These are phyloP conservation scores for Leptothorax acervorum DNA, from an alignment of 2,888 invertebrate species.

Conservation along the genomic window DNA sequence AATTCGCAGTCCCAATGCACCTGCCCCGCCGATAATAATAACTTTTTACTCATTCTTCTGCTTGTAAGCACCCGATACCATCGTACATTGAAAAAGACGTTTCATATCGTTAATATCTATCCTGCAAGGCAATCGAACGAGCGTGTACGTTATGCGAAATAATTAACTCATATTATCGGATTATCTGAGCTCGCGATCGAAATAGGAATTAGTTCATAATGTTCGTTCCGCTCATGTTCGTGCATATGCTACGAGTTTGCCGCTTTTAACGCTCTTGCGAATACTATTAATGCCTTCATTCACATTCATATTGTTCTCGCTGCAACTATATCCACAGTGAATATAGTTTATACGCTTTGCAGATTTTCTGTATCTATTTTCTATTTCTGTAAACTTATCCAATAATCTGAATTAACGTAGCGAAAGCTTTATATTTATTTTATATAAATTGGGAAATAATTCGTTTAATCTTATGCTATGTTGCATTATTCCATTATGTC, in stretches of 20 bases:
- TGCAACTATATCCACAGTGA: background rate
- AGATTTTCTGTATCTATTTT: background rate
- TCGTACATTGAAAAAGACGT: slow-evolving; percentile 36
- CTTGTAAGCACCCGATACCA: slow-evolving; percentile 9
- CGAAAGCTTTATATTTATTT: background rate
- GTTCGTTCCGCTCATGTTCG: slow-evolving; percentile 25
- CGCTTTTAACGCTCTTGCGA: slow-evolving; percentile 47
- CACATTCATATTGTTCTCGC: slow-evolving; percentile 28
- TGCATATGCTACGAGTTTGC: slow-evolving; percentile 23
- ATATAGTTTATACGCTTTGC: background rate
- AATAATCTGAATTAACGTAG: background rate
- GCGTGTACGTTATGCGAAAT: slow-evolving; percentile 27
- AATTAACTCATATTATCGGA: slow-evolving; percentile 47
- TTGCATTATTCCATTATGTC: background rate
- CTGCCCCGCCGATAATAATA: slow-evolving; percentile 34
- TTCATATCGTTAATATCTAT: slow-evolving; percentile 34
- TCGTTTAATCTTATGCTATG: background rate
- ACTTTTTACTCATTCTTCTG: slow-evolving; percentile 37
- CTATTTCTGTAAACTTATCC: background rate
- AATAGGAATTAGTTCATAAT: slow-evolving; percentile 50
- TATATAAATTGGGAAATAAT: background rate
- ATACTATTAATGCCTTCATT: slow-evolving; percentile 30
- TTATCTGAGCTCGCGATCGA: slow-evolving; percentile 33
- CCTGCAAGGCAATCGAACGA: background rate
- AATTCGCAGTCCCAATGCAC: slow-evolving; percentile 32